Percentiles rank a stretch among this genome's conserved stretches.
Evolutionary conservation across 2,888 invertebrate genomes (phyloP).

Genomic region (Xylota segnis): DNA sequence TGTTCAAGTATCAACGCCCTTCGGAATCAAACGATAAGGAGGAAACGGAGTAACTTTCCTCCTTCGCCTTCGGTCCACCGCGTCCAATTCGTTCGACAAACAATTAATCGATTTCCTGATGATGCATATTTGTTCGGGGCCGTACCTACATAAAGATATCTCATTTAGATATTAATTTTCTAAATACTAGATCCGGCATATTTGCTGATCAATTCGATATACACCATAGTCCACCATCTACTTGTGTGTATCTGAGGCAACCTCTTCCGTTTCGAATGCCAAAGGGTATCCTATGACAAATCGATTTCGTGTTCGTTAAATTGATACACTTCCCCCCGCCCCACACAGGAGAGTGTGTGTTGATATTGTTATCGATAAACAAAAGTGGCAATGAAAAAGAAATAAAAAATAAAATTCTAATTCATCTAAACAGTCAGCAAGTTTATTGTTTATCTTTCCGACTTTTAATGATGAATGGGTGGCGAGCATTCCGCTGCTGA

Average conservation of each 20-base stretch:
- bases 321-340: constrained; percentile 34
- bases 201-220: constrained; percentile 60
- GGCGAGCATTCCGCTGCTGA: background rate
- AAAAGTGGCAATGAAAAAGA: constrained; percentile 26
- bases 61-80: too few relatives aligned
- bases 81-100: constrained; percentile 13
- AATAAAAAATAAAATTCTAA: constrained; percentile 22
- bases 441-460: constrained; percentile 28
- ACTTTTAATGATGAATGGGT: constrained; percentile 18
- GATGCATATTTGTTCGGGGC: background rate
- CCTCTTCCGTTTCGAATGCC: constrained; percentile 37
- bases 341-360: background rate
- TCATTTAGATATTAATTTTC: constrained; percentile 26
- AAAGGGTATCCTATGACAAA: constrained; percentile 17
- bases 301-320: constrained; percentile 31
- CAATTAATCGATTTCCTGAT: constrained; percentile 52
- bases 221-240: constrained; percentile 5
- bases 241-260: background rate
- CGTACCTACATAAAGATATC: background rate
- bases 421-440: constrained; percentile 10
- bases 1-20: constrained; percentile 16
- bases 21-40: constrained; percentile 3
- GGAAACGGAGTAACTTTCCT: background rate
- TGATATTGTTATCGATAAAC: constrained; percentile 19
- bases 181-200: constrained; percentile 45